A percentile compares a stretch with the other conserved stretches of the same genome.
Conservation (phyloP, 2,888 invertebrate species). For the Actias luna region DNA sequence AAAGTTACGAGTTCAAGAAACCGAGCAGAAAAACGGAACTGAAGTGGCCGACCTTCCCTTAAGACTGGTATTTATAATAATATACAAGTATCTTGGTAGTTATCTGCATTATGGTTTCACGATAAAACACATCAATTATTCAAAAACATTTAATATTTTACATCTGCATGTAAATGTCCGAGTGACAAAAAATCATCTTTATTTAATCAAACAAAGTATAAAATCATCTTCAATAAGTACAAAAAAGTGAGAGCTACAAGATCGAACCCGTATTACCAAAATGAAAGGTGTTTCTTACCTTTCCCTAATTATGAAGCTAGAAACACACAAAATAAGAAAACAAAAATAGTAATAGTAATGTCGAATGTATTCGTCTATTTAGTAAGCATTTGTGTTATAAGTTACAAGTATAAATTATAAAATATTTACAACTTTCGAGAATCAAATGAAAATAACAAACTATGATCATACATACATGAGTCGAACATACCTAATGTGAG, state of each 20-base stretch:
- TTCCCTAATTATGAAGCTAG: not conserved
- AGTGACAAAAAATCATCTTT: not conserved
- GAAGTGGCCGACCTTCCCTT: constrained; percentile 43
- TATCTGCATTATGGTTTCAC: constrained; percentile 3
- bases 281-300: not conserved
- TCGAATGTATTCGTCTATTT: not conserved
- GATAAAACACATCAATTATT: not conserved
- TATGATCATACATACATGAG: constrained; percentile 26
- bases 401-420: not conserved
- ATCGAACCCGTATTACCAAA: not conserved
- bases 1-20: constrained; percentile 40
- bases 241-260: not conserved
- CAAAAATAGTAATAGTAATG: not conserved
- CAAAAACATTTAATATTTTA: constrained; percentile 1
- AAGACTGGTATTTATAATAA: constrained; percentile 19
- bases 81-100: constrained; percentile 16
- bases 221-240: not conserved
- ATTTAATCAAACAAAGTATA: not conserved
- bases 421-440: not conserved
- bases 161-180: not conserved
- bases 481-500: constrained; percentile 56
- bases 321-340: not conserved
- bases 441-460: constrained; percentile 37
- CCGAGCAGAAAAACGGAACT: constrained; percentile 46
- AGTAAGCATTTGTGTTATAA: not conserved